Base-by-base conservation (phyloP, 2,113 vertebrate species). In the Strix aluco region DNA sequence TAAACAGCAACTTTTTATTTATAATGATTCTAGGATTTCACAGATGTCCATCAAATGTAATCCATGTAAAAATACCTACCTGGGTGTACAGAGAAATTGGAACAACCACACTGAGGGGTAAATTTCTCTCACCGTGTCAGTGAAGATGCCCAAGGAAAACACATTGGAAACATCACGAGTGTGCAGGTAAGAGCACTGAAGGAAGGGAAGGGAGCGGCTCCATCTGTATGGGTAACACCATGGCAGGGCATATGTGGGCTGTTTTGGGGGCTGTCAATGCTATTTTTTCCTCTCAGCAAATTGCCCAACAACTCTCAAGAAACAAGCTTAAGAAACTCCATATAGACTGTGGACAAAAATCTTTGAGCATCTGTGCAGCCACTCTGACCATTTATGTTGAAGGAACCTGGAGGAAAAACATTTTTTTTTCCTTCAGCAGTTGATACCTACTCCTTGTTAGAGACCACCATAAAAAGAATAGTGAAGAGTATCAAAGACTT, bases 271-370 rank as follows among this genome's bases (percentile, higher is more conserved):
- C 66, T 92, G 88, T 52, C 13, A 8, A 25, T 92, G 82, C 88
- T 94, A 73, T 81, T 93, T 96, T 90, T 94, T 83, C 44, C 42
- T 83, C 63, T 88, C 26, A 81, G 66, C 42, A 70, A 95, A 88
- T 61, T 82, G 54, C 54, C 70, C 54, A 65, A 38, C 40, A 84
- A 58, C 40, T 79, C 36, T 92, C 36, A 75, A 65, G 32, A 92
- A 78, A 38, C 27, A 85, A 90, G 66, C 51, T 86, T 54, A 36
- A 70, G 38, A 88, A 92, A 51, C 29, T 69, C 42, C 25, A 15
- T 51, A 65, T 8, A 66, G 22, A 58, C 32, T 70, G 20, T 34
- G 13, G 72, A 55, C 59, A 86, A 74, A 94, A 70, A n/a, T 42
- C 61, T 86, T 14, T 66, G 32, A 82, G 38, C 15, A 82, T 46